phyloP scores from a whole-genome alignment of 2,797 vertebrate species.

The Champsocephalus esox region DNA sequence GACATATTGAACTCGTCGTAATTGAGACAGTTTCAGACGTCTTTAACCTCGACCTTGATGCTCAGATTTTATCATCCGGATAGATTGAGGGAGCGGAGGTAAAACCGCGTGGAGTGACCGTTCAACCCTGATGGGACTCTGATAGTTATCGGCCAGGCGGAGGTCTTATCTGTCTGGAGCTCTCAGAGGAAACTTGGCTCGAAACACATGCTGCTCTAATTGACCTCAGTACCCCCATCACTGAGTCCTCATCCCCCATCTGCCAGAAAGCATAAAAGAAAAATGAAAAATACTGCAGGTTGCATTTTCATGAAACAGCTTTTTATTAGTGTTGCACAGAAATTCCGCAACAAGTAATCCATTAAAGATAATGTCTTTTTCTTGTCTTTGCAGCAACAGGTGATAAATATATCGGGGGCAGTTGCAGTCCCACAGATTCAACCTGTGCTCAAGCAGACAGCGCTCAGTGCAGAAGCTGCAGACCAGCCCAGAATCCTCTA shows the following conservation, averaged over 20 bases:
- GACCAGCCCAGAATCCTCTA: slow-evolving; percentile 86
- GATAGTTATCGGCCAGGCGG: slow-evolving; percentile 55
- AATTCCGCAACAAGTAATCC: slow-evolving; percentile 1
- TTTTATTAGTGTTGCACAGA: slow-evolving; percentile 22
- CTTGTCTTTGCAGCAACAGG: slow-evolving; percentile 66
- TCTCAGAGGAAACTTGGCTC: slow-evolving; percentile 57
- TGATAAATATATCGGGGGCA: slow-evolving; percentile 60
- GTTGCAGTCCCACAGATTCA: slow-evolving; percentile 53
- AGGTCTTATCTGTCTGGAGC: slow-evolving; percentile 62
- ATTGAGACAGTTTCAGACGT: slow-evolving; percentile 42
- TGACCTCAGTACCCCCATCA: slow-evolving; percentile 52
- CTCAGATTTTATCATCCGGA: slow-evolving; percentile 55
- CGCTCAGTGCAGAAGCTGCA: not conserved
- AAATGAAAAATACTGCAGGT: slow-evolving; percentile 1
- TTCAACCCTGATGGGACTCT: slow-evolving; percentile 49
- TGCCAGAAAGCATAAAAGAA: slow-evolving; percentile 32
- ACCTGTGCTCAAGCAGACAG: slow-evolving; percentile 12
- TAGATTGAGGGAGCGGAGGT: slow-evolving; percentile 43
- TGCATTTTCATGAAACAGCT: slow-evolving; percentile 27
- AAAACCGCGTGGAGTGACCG: slow-evolving; percentile 49
- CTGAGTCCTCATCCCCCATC: slow-evolving; percentile 47
- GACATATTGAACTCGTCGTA: slow-evolving; percentile 27
- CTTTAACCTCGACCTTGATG: slow-evolving; percentile 61
- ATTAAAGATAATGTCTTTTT: slow-evolving; percentile 5
- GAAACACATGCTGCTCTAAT: slow-evolving; percentile 53